Conservation (phyloP, 2,113 vertebrate genomes). For the Caracal caracal region DNA sequence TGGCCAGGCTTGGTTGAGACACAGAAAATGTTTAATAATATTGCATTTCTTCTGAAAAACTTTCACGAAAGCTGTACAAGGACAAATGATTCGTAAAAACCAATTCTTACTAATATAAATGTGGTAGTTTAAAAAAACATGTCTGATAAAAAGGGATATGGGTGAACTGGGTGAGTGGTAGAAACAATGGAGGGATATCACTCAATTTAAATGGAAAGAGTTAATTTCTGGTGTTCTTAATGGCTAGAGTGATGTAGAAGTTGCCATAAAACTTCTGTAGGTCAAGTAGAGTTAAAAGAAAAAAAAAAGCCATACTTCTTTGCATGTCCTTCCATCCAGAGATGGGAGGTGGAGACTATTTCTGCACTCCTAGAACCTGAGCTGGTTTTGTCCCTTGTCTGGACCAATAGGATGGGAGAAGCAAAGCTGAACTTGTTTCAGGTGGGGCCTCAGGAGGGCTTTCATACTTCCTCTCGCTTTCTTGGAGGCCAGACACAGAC, state of each 20-base stretch:
- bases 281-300: neutral
- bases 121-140: neutral
- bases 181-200: neutral
- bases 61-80: neutral
- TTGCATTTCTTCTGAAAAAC: slow-evolving; percentile 11
- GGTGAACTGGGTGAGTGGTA: neutral
- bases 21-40: neutral
- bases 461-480: neutral
- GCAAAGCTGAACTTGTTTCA: neutral
- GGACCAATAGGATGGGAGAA: neutral
- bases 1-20: neutral
- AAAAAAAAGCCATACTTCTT: neutral
- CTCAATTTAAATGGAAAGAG: neutral
- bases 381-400: neutral
- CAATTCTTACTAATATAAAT: neutral
- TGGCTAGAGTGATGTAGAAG: neutral
- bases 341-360: neutral
- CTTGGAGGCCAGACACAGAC: neutral
- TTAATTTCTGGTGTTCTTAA: slow-evolving; percentile 4
- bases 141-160: neutral
- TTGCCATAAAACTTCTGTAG: neutral
- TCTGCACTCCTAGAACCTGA: neutral
- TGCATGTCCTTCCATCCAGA: neutral
- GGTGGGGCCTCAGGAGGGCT: neutral
- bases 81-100: neutral